These are phyloP conservation scores for Erebia palarica DNA, from an alignment of 2,888 invertebrate genomes.

Conservation along the genomic window DNA sequence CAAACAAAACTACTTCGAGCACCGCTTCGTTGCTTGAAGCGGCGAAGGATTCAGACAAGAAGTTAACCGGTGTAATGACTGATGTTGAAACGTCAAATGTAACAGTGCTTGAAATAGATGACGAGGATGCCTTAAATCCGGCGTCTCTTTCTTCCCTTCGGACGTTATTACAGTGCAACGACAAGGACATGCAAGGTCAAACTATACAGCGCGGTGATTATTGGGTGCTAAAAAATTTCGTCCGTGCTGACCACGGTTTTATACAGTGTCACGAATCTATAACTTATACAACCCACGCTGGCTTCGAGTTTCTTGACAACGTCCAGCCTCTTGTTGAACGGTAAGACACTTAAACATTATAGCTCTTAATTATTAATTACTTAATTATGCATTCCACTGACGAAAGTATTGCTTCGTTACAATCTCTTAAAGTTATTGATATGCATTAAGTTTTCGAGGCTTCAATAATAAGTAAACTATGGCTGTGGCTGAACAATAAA, in stretches of 20 bases:
- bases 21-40: slow-evolving; percentile 60
- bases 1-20: slow-evolving; percentile 71
- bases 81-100: slow-evolving; percentile 64
- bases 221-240: slow-evolving; percentile 95
- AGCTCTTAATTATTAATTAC: not conserved
- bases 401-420: not conserved
- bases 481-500: not conserved
- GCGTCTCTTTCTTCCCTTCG: slow-evolving; percentile 66
- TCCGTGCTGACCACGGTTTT: slow-evolving; percentile 86
- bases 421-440: not conserved
- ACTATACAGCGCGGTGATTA: slow-evolving; percentile 90
- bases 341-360: slow-evolving; percentile 53
- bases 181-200: slow-evolving; percentile 82
- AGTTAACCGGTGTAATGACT: slow-evolving; percentile 59
- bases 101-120: slow-evolving; percentile 61
- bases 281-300: slow-evolving; percentile 96
- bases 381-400: not conserved
- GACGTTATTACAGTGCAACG: slow-evolving; percentile 83
- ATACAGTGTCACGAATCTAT: slow-evolving; percentile 91
- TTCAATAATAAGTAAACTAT: not conserved
- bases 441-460: not conserved
- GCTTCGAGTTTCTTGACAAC: slow-evolving; percentile 95
- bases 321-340: slow-evolving; percentile 91
- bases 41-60: slow-evolving; percentile 58
- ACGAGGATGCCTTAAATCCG: slow-evolving; percentile 67